Evolutionary conservation across 2,113 vertebrate species (phyloP).

Genomic region (Paedocypris sp.): DNA sequence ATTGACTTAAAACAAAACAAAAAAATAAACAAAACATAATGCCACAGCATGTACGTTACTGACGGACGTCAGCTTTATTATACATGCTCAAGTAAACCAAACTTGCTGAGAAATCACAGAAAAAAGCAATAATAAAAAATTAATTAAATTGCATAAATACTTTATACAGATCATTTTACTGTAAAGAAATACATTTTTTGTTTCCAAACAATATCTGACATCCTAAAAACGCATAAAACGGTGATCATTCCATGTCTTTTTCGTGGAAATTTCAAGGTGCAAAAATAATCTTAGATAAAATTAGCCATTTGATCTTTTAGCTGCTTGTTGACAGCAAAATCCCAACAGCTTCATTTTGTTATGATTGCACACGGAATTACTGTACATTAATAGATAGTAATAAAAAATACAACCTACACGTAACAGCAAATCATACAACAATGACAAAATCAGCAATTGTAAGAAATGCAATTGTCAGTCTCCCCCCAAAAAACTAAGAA

Average conservation of each 20-base stretch:
- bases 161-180: constrained; percentile 87
- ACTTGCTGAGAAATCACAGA: constrained; percentile 80
- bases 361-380: constrained; percentile 67
- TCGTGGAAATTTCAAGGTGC: constrained; percentile 84
- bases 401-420: constrained; percentile 36
- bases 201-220: constrained; percentile 76
- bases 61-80: constrained; percentile 98
- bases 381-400: constrained; percentile 51
- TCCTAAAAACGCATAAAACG: constrained; percentile 64
- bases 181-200: constrained; percentile 73
- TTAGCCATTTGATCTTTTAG: constrained; percentile 59
- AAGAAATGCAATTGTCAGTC: constrained; percentile 24
- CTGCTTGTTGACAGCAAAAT: constrained; percentile 48
- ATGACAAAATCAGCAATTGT: constrained; percentile 24
- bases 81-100: constrained; percentile 98
- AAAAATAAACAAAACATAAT: constrained; percentile 54
- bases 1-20: constrained; percentile 56
- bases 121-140: constrained; percentile 73
- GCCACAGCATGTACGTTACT: constrained; percentile 88
- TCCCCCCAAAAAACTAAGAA: constrained; percentile 24
- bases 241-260: constrained; percentile 52
- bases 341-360: constrained; percentile 55
- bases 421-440: constrained; percentile 44
- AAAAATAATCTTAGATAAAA: constrained; percentile 77
- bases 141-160: constrained; percentile 98